Evolutionary conservation across 2,888 invertebrate genomes (phyloP).

Genomic region (Netelia virgata): DNA sequence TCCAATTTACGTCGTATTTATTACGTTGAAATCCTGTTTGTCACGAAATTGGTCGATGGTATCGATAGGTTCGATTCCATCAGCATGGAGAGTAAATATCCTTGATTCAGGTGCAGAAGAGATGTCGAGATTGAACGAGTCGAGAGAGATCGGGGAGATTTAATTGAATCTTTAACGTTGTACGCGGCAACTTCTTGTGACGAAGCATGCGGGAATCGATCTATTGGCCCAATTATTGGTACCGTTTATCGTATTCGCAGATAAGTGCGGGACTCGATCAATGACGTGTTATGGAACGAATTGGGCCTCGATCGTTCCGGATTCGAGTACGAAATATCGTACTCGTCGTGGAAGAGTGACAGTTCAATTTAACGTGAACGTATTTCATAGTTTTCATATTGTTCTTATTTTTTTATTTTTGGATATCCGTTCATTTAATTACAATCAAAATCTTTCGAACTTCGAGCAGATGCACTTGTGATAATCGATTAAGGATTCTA

Average conservation of each 20-base stretch:
- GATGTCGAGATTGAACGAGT: slow-evolving; percentile 56
- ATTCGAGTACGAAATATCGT: slow-evolving; percentile 43
- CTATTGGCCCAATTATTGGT: slow-evolving; percentile 65
- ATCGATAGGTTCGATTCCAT: slow-evolving; percentile 6
- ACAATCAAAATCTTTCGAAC: slow-evolving; percentile 47
- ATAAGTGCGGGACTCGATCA: not conserved
- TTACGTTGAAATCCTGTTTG: slow-evolving; percentile 11
- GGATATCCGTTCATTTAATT: slow-evolving; percentile 32
- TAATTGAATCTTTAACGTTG: slow-evolving; percentile 63
- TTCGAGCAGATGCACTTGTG: slow-evolving; percentile 14
- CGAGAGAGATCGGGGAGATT: slow-evolving; percentile 44
- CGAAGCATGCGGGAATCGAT: slow-evolving; percentile 45
- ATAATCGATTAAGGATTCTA: not conserved
- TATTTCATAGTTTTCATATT: slow-evolving; percentile 27
- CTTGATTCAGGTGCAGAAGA: slow-evolving; percentile 13
- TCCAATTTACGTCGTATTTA: slow-evolving; percentile 8
- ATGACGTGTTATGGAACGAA: not conserved
- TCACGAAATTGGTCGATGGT: slow-evolving; percentile 11
- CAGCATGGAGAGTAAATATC: slow-evolving; percentile 40
- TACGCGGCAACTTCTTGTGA: slow-evolving; percentile 48
- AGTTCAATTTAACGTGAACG: slow-evolving; percentile 61
- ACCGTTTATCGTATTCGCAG: slow-evolving; percentile 54
- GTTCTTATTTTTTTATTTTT: slow-evolving; percentile 14
- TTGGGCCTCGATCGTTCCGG: not conserved
- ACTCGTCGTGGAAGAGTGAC: slow-evolving; percentile 56